Base-by-base conservation (phyloP, 2,113 vertebrate genomes). In the Aphyosemion australe region DNA sequence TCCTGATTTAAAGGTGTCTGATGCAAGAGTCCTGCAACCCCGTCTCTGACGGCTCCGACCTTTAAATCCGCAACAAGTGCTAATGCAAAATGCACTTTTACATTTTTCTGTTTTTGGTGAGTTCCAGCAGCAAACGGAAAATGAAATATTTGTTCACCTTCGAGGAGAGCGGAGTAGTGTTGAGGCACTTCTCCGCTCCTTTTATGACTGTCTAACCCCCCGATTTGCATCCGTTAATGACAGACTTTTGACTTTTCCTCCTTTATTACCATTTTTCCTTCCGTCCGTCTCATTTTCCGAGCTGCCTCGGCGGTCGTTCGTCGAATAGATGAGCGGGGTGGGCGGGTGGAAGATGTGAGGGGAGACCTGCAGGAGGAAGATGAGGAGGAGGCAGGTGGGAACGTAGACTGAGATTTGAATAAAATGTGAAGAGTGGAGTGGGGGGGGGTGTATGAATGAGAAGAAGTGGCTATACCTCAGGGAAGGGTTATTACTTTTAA, bases 401-500 rank as follows among this genome's bases (percentile, higher is more conserved):
- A 42, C 1, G 65, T 68, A 81, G 80, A 45, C 83, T 83, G 82
- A 80, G 87, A 88, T 82, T 74, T 76, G 65, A 80, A 41, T 42
- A 68, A 72, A 82, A 83, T 83, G 80, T 85, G 83, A 78, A 72
- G 82, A 81, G 43, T 12, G 53, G 32, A 39, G 54, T 13, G 39
- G 31, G 43, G 32, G 20, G 19, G 0, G 42, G 6, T 42, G 5
- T 8, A 10, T 59, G 77, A 54, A 63, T 10, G 61, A 69, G 64
- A 6, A 55, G 56, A 9, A 63, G 69, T 49, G 65, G 65, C 63
- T 76, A 37, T 76, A 79, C 82, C 84, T 84, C 80, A 69, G 76
- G 87, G 83, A 87, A n/a, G 62, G 78, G 82, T 89, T 88, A 91
- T 91, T 91, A 84, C 78, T 86, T 89, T 87, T 88, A 89, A 88